Percentiles rank a stretch among this genome's conserved stretches.
These are phyloP conservation scores for Drosophila equinoxialis DNA, from an alignment of 1,140 invertebrate species.

Conservation along the genomic window DNA sequence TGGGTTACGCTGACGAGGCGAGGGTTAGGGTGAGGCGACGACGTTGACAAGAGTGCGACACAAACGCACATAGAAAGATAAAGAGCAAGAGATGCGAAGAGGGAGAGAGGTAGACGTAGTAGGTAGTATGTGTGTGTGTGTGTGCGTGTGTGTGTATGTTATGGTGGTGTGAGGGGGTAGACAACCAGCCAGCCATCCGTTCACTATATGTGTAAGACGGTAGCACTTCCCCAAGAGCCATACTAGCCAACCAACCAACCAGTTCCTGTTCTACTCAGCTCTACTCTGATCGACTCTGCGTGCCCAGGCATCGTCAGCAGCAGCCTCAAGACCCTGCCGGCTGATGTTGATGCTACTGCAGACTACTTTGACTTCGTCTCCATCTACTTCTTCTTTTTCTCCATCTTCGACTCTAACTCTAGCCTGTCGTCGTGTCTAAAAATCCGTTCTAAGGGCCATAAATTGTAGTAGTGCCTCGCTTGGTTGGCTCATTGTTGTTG, in stretches of 20 bases:
- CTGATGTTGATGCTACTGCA: not conserved
- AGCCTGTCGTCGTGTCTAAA: slow-evolving; percentile 66
- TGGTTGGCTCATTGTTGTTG: slow-evolving; percentile 29
- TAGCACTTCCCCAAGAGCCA: slow-evolving; percentile 70
- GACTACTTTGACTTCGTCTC: not conserved
- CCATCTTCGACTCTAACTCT: slow-evolving; percentile 25
- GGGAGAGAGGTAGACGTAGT: slow-evolving; percentile 4
- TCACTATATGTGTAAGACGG: slow-evolving; percentile 68
- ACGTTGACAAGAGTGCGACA: slow-evolving; percentile 57
- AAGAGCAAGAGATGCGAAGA: slow-evolving; percentile 18
- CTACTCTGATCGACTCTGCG: slow-evolving; percentile 26
- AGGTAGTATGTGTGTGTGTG: slow-evolving; percentile 16
- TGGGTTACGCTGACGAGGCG: slow-evolving; percentile 70
- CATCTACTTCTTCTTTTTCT: slow-evolving; percentile 13
- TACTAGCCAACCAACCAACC: slow-evolving; percentile 52
- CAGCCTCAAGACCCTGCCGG: not conserved
- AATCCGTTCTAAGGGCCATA: slow-evolving; percentile 77
- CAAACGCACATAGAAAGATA: slow-evolving; percentile 30
- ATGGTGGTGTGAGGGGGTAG: not conserved
- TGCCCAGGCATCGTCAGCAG: slow-evolving; percentile 35
- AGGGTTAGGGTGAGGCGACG: slow-evolving; percentile 44
- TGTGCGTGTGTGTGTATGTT: slow-evolving; percentile 10
- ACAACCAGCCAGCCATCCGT: not conserved
- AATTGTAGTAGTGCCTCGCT: slow-evolving; percentile 49
- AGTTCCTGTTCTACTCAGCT: slow-evolving; percentile 55